phyloP scores from a whole-genome alignment of 2,797 vertebrate species.

The Gouania willdenowi region DNA sequence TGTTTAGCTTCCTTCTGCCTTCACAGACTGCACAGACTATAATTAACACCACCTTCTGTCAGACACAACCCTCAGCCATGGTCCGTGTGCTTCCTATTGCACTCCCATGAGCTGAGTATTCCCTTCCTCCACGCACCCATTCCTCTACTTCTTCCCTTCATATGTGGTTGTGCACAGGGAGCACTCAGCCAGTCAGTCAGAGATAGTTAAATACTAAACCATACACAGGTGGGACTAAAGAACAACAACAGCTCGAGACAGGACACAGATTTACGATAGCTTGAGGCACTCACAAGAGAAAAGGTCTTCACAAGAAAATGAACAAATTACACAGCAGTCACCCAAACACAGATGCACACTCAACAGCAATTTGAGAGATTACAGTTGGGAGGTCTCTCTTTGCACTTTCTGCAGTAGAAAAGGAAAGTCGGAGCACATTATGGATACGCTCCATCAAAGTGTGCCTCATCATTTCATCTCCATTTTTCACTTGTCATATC shows the following conservation, averaged over 20 bases:
- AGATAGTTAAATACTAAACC: conserved; percentile 81
- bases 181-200: conserved; percentile 65
- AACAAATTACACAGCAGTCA: conserved; percentile 77
- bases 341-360: conserved; percentile 70
- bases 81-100: conserved; percentile 35
- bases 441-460: conserved; percentile 64
- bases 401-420: conserved; percentile 63
- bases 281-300: conserved; percentile 73
- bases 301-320: conserved; percentile 69
- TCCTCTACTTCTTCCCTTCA: conserved; percentile 48
- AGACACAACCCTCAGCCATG: conserved; percentile 36
- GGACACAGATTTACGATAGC: conserved; percentile 75
- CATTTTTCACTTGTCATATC: conserved; percentile 67
- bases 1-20: conserved; percentile 55
- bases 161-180: conserved; percentile 64
- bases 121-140: conserved; percentile 30
- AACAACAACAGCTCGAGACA: conserved; percentile 77
- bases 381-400: conserved; percentile 63
- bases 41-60: conserved; percentile 72
- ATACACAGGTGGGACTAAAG: conserved; percentile 79
- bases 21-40: conserved; percentile 60
- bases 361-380: conserved; percentile 75
- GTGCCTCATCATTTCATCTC: conserved; percentile 69
- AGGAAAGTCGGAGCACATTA: conserved; percentile 63
- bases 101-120: conserved; percentile 36